A percentile compares a stretch with the other conserved stretches of the same genome.
Conservation (phyloP, 2,113 vertebrate genomes). For the Campylomormyrus tamandua region DNA sequence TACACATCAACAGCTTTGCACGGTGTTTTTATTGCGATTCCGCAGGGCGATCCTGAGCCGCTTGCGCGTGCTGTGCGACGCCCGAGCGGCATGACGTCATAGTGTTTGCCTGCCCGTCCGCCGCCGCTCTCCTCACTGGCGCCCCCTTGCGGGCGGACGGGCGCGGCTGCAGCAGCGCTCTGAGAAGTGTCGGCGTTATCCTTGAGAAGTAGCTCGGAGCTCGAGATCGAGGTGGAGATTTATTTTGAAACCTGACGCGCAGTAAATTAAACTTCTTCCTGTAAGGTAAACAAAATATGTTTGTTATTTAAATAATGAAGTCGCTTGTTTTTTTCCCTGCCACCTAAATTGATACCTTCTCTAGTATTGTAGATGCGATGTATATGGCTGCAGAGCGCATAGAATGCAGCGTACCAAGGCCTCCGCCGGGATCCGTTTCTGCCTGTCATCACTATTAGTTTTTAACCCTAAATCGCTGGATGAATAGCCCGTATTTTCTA, state of each 20-base stretch:
- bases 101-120: background rate
- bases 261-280: slow-evolving; percentile 6
- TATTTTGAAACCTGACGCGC: background rate
- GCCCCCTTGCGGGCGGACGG: slow-evolving; percentile 5
- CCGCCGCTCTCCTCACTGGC: background rate
- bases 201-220: slow-evolving; percentile 17
- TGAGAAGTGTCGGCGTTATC: slow-evolving; percentile 14
- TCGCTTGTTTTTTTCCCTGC: too few species aligned
- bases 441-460: background rate
- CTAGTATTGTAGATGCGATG: background rate
- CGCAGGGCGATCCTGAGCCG: too few species aligned
- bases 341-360: background rate
- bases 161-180: background rate
- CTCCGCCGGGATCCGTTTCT: background rate
- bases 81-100: slow-evolving; percentile 9
- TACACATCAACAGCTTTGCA: background rate
- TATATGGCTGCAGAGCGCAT: background rate
- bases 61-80: background rate
- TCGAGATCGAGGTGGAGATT: background rate
- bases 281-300: slow-evolving; percentile 8
- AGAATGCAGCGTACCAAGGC: background rate
- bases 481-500: background rate
- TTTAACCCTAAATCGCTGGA: background rate
- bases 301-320: background rate
- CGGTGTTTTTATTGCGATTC: background rate